These are phyloP conservation scores for Caenorhabditis plicata DNA, from an alignment of 2,888 invertebrate species.

Conservation along the genomic window DNA sequence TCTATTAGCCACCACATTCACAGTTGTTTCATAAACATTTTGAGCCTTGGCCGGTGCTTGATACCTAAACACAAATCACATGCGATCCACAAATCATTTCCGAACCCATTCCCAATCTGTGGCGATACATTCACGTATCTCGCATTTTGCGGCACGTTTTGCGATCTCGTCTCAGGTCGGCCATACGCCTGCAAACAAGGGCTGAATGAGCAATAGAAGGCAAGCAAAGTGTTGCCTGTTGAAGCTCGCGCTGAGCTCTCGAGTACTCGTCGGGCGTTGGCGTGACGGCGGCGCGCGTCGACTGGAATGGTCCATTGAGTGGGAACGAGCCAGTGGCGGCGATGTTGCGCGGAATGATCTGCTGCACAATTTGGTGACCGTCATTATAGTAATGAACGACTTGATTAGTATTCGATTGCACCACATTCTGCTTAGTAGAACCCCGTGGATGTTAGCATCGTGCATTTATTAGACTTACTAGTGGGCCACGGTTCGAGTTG, in stretches of 20 bases:
- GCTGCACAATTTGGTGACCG: slow-evolving; percentile 21
- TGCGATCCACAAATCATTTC: neutral
- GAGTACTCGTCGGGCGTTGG: slow-evolving; percentile 13
- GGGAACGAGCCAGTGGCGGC: slow-evolving; percentile 15
- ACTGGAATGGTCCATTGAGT: slow-evolving; percentile 21
- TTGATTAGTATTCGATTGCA: slow-evolving; percentile 18
- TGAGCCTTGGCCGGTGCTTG: slow-evolving; percentile 3
- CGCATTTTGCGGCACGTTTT: no score
- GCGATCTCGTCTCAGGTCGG: slow-evolving; percentile 8
- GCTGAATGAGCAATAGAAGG: no score
- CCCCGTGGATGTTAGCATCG: no score
- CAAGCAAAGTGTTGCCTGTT: no score
- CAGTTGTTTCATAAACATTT: slow-evolving; percentile 22
- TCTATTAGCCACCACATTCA: slow-evolving; percentile 12
- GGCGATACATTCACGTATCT: neutral
- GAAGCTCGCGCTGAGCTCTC: slow-evolving; percentile 9
- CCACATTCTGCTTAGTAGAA: slow-evolving; percentile 1
- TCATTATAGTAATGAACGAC: slow-evolving; percentile 27
- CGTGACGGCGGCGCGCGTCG: neutral
- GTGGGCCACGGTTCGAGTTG: neutral
- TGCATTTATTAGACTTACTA: neutral
- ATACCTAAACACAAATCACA: no score
- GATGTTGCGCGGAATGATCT: slow-evolving; percentile 19
- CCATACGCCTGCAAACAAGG: slow-evolving; percentile 10
- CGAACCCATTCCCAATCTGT: neutral